phyloP scores from a whole-genome alignment of 1,140 invertebrate genomes.

The Varroa destructor region DNA sequence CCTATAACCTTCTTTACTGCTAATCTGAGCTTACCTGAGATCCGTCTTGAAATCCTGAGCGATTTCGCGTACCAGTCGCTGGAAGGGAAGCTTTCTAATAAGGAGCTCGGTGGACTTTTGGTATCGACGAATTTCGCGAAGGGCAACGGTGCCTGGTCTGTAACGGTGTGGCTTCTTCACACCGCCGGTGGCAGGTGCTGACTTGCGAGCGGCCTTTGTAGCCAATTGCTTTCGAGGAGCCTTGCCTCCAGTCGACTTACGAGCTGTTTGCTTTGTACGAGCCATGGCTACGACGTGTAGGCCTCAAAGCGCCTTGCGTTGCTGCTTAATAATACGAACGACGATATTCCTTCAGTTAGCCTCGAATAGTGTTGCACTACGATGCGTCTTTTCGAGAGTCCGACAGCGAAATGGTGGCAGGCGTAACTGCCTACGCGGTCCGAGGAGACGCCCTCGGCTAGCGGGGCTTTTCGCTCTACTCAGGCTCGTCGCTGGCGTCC shows the following conservation, averaged over 20 bases:
- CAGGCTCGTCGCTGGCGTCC: no score
- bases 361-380: no score
- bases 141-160: constrained; percentile 64
- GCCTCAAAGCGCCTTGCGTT: neutral
- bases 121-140: constrained; percentile 70
- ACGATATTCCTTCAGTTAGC: no score
- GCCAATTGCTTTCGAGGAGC: constrained; percentile 45
- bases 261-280: constrained; percentile 44
- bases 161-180: constrained; percentile 49
- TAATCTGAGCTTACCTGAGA: constrained; percentile 39
- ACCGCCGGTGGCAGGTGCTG: constrained; percentile 46
- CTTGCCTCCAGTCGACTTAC: constrained; percentile 44
- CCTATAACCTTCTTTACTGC: no score
- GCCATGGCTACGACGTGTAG: neutral
- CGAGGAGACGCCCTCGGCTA: no score
- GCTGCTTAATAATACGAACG: neutral
- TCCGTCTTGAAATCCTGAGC: constrained; percentile 60
- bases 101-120: constrained; percentile 68
- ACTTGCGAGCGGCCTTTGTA: constrained; percentile 42
- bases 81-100: constrained; percentile 68
- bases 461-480: no score
- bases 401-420: no score
- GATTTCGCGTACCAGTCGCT: constrained; percentile 69
- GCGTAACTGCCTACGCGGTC: no score
- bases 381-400: no score